Evolutionary conservation across 1,140 invertebrate genomes (phyloP).

Genomic region (Platorchestia sp.): DNA sequence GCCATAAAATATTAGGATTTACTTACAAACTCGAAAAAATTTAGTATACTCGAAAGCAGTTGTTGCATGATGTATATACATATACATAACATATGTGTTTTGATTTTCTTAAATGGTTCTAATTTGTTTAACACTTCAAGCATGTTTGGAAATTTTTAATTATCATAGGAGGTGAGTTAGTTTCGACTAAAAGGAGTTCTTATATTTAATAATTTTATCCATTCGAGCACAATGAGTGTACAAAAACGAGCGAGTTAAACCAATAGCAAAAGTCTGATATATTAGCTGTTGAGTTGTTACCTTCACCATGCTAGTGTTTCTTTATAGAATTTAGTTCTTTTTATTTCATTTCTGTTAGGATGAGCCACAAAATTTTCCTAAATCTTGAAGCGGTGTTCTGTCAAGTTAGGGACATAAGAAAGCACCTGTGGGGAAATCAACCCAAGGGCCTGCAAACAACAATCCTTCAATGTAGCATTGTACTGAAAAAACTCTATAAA

Average conservation of each 20-base stretch:
- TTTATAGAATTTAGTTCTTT: neutral
- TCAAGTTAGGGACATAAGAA: neutral
- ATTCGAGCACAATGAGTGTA: no score
- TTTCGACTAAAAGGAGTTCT: neutral
- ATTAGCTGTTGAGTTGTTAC: neutral
- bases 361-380: no score
- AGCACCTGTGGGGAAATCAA: neutral
- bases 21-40: neutral
- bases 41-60: no score
- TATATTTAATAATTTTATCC: neutral
- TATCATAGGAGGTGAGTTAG: neutral
- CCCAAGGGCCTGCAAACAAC: neutral
- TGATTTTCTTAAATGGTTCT: no score
- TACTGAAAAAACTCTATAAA: neutral
- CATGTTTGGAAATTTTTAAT: no score
- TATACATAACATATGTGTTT: no score
- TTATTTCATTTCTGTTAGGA: no score
- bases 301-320: neutral
- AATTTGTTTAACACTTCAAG: no score
- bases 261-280: neutral
- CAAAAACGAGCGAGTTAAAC: neutral
- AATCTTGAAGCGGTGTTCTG: neutral
- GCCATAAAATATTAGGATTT: neutral
- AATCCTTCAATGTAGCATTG: neutral
- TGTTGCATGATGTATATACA: neutral